These are phyloP conservation scores for Platalea minor DNA, from an alignment of 2,797 vertebrate genomes.

Conservation along the genomic window DNA sequence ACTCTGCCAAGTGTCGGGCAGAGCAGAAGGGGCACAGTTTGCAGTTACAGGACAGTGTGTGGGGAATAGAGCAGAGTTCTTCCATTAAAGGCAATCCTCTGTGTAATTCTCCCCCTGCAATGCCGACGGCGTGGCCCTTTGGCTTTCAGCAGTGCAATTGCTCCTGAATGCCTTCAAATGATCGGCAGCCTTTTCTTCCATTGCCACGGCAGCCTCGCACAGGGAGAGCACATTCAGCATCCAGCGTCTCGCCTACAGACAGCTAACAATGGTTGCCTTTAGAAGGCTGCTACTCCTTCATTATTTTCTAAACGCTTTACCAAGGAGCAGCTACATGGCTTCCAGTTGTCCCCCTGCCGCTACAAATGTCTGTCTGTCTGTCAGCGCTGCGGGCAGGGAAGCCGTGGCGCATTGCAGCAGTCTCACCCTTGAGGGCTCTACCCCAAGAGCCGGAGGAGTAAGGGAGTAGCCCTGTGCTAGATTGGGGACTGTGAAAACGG, in stretches of 20 bases:
- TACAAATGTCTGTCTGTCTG: background rate
- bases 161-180: accelerated
- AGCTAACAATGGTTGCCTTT: background rate
- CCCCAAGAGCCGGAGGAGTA: background rate
- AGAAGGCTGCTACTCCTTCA: background rate
- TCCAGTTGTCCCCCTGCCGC: background rate
- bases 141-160: background rate
- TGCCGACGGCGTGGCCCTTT: accelerated
- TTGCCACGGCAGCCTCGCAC: accelerated
- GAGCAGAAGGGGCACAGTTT: background rate
- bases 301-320: accelerated
- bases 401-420: background rate
- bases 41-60: background rate
- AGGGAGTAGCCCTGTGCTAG: background rate
- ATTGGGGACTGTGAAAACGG: background rate
- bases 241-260: background rate
- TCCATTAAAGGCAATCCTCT: background rate
- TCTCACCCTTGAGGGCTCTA: background rate
- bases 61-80: background rate
- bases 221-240: background rate
- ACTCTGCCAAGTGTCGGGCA: background rate
- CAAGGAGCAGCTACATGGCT: background rate
- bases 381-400: background rate
- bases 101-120: background rate
- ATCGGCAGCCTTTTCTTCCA: background rate